Conservation (phyloP, 2,888 invertebrate species). For the Cataglyphis albicans region DNA sequence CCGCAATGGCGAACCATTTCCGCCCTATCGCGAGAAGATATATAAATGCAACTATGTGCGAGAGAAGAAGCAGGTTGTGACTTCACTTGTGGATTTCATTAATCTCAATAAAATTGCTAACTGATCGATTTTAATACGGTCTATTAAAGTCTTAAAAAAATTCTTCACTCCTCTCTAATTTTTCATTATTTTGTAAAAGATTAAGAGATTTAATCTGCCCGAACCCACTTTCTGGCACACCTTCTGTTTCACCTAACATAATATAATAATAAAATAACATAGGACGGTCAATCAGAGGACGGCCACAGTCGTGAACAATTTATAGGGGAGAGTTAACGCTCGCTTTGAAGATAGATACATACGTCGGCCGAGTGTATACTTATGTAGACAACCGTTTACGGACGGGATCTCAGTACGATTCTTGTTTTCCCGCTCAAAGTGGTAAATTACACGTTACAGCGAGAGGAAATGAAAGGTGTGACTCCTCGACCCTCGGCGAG, state of each 20-base stretch:
- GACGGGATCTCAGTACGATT: slow-evolving; percentile 43
- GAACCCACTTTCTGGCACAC: neutral
- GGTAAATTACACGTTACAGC: slow-evolving; percentile 70
- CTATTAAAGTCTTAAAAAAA: neutral
- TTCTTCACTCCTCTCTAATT: neutral
- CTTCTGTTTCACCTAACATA: neutral
- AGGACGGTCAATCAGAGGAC: slow-evolving; percentile 10
- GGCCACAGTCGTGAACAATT: slow-evolving; percentile 12
- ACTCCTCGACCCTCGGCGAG: slow-evolving; percentile 60
- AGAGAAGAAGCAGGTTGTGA: slow-evolving; percentile 18
- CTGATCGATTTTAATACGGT: neutral
- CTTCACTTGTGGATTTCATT: neutral
- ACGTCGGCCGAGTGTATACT: slow-evolving; percentile 29
- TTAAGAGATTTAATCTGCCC: neutral
- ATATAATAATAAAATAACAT: slow-evolving; percentile 8
- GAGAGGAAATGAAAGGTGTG: slow-evolving; percentile 73
- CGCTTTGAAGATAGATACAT: slow-evolving; percentile 42
- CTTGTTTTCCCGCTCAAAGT: slow-evolving; percentile 56
- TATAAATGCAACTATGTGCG: slow-evolving; percentile 22
- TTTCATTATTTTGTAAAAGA: neutral
- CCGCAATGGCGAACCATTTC: slow-evolving; percentile 54
- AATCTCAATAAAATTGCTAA: neutral
- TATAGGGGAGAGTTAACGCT: slow-evolving; percentile 30
- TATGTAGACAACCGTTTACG: slow-evolving; percentile 49
- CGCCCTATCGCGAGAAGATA: slow-evolving; percentile 32